A percentile compares a stretch with the other conserved stretches of the same genome.
phyloP scores from a whole-genome alignment of 2,888 invertebrate species.

The Urechis unicinctus region DNA sequence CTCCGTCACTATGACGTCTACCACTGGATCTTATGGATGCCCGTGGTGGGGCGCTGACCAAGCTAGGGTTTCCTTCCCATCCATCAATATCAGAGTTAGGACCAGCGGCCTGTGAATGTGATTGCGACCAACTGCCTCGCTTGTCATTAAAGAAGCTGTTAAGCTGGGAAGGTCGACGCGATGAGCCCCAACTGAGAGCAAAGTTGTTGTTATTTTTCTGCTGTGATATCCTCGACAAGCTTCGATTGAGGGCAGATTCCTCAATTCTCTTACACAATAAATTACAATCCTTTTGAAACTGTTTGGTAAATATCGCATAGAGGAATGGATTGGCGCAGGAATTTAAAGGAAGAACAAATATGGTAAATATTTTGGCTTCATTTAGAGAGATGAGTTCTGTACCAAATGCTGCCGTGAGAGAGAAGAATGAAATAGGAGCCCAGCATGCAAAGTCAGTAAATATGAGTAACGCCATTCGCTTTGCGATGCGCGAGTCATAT shows the following conservation, averaged over 20 bases:
- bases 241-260: conserved; percentile 52
- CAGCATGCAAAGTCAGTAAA: conserved; percentile 97
- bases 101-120: background rate
- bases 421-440: conserved; percentile 95
- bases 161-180: conserved; percentile 10
- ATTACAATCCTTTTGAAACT: conserved; percentile 95
- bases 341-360: conserved; percentile 91
- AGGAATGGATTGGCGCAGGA: conserved; percentile 97
- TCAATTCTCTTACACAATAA: conserved; percentile 93
- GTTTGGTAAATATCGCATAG: conserved; percentile 94
- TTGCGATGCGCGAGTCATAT: conserved; percentile 91
- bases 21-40: too few relatives aligned
- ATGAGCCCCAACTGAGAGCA: conserved; percentile 15
- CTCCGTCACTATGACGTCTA: background rate
- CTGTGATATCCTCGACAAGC: conserved; percentile 31
- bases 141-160: conserved; percentile 12
- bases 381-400: conserved; percentile 82
- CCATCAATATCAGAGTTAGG: background rate
- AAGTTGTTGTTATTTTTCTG: conserved; percentile 12
- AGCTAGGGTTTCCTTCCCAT: background rate
- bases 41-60: background rate
- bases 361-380: conserved; percentile 90
- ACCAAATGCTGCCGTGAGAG: conserved; percentile 87
- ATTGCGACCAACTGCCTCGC: background rate
- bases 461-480: conserved; percentile 91